Base-by-base conservation (phyloP, 2,888 invertebrate genomes). In the Lysandra bellargus region DNA sequence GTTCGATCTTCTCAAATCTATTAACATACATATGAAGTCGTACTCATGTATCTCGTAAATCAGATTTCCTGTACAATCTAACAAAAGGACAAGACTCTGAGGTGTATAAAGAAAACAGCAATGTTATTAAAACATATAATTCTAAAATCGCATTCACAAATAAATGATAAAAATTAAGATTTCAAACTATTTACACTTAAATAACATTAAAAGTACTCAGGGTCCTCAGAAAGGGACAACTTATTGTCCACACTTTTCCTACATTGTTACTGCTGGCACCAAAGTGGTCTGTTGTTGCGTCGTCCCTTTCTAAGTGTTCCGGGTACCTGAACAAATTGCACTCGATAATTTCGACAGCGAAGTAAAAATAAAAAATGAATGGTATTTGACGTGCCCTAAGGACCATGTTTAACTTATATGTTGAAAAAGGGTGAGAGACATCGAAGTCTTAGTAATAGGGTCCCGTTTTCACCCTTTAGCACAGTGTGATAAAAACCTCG, bases 121-220 rank as follows among this genome's bases (percentile, higher is more conserved):
- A 23, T 76, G 12, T 57, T 76, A 76, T 76, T 76, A 76, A 76
- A 76, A 76, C 76, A 76, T 76, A 76, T 76, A 76, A 76, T 76
- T 53, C 76, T 57, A 76, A 53, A 49, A 76, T 76, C 53, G 76
- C 76, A 76, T 76, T 57, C 76, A 76, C 53, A 57, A 57, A 53
- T 76, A 33, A 76, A 76, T 53, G 76, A 76, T 76, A 76, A 76
- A 57, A 76, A 53, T 76, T 57, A 30, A 30, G 49, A 75, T 69
- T 75, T 49, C 23, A 76, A 76, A 76, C 57, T 76, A 76, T 76
- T 49, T 76, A 76, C 76, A 76, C 33, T 49, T 49, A 75, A 53
- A 33, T 76, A 57, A 23, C 17, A 30, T 49, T 44, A 49, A 5
- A n/a, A 40, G 30, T 53, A 49, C 5, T 1, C 4, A 75, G 33